Conservation (phyloP, 1,140 invertebrate species). For the Caenorhabditis brenneri region DNA sequence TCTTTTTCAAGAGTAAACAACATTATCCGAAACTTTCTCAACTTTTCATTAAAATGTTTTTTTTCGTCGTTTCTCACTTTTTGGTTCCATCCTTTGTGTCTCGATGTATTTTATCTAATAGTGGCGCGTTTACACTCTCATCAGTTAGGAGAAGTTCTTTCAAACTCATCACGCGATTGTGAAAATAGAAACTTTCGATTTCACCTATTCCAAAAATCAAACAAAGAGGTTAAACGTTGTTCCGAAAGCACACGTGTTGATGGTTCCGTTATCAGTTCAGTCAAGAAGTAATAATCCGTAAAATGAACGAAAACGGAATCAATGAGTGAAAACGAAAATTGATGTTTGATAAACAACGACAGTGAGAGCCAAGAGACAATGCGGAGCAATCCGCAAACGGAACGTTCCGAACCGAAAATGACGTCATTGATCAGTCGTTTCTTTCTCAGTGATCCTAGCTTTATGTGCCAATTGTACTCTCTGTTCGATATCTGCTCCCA, state of each 20-base stretch:
- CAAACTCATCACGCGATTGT: not conserved
- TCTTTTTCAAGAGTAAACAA: too few species aligned
- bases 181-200: not conserved
- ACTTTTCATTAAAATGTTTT: too few species aligned
- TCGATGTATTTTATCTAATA: not conserved
- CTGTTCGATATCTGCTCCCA: too few species aligned
- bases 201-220: not conserved
- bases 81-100: not conserved
- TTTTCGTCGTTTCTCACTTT: too few species aligned
- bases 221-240: not conserved
- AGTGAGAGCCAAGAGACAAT: not conserved
- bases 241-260: not conserved
- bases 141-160: not conserved
- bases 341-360: not conserved
- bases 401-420: constrained; percentile 15
- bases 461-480: not conserved
- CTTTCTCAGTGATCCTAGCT: not conserved
- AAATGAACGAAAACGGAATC: not conserved
- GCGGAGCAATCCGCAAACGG: constrained; percentile 2
- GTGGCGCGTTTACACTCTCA: not conserved
- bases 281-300: not conserved
- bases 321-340: not conserved
- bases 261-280: not conserved
- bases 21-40: too few species aligned
- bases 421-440: not conserved